Evolutionary conservation across 2,888 invertebrate species (phyloP), one percentile per base, ranked within the genome.

Genomic region (Nomada goodeniana): DNA sequence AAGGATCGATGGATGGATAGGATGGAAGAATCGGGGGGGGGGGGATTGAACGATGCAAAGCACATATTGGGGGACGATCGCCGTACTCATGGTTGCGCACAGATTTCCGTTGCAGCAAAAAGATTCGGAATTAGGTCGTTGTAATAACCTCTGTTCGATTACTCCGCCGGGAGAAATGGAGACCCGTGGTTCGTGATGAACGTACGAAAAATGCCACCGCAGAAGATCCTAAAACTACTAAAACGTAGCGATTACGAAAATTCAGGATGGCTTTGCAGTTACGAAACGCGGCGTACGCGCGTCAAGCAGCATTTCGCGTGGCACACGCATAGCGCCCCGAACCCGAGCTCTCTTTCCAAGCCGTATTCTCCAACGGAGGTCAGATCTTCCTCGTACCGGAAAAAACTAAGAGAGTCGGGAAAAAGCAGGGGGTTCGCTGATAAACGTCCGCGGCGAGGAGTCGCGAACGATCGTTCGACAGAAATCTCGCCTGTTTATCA

Each of bases 401-500:
- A 20, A 64, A 20, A 20, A 13, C 15, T 52, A 36, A 13, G 42
- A 55, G 4, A 11, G 1, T 5, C 36, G 13, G 47, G 44, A 9
- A 3, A 1, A 13, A 5, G 13, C 36, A 29, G 67, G 67, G 42
- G 61, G 47, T 57, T 57, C 42, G 64, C 64, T 69, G 50, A 72
- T 67, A 74, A 72, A 76, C 53, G 50, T 76, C 65, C n/a, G 15
- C 2, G 7, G 20, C 50, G 60, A 70, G 57, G 69, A 57, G 23
- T 50, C 50, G 60, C 67, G 57, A 55, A 42, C 64, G 53, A 42
- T 20, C 29, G 59, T 63, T 52, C 44, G 26, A 7, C 59, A 64
- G 68, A 57, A 61, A 79, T 72, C 64, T 52, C 18, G 75, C 69
- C 80, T 86, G 84, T 86, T 86, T 86, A 86, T 87, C 84, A 72